These are phyloP conservation scores for Tachina grossa DNA, from an alignment of 2,888 invertebrate species.

Conservation along the genomic window DNA sequence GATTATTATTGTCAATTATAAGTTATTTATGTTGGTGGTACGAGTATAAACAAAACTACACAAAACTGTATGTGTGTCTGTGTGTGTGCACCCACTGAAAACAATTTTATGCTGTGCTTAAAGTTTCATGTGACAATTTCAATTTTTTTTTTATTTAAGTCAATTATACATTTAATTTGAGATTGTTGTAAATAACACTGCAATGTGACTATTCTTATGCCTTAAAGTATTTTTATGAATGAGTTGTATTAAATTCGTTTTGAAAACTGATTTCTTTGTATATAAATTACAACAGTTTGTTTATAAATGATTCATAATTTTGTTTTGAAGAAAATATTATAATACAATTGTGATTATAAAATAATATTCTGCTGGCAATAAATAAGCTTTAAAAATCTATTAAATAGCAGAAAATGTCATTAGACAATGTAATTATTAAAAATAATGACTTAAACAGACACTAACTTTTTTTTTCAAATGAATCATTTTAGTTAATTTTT, in stretches of 20 bases:
- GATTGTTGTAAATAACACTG: conserved; percentile 54
- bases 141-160: conserved; percentile 5
- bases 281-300: not conserved
- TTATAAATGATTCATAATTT: conserved; percentile 20
- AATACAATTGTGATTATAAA: conserved; percentile 22
- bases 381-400: not conserved
- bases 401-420: conserved; percentile 17
- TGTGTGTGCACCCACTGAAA: conserved; percentile 1
- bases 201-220: conserved; percentile 44
- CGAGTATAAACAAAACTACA: not conserved
- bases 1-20: conserved; percentile 63
- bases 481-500: conserved; percentile 7
- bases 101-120: not conserved
- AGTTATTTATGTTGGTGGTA: conserved; percentile 56
- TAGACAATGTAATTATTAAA: conserved; percentile 17
- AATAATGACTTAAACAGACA: conserved; percentile 12
- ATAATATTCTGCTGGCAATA: conserved; percentile 12
- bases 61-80: not conserved
- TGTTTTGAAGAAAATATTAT: not conserved
- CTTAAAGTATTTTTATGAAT: conserved; percentile 37
- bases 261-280: not conserved
- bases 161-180: not conserved
- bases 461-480: not conserved
- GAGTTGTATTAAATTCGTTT: conserved; percentile 18
- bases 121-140: conserved; percentile 19